Evolutionary conservation across 2,888 invertebrate species (phyloP).

Genomic region (Heteropelma amictum): DNA sequence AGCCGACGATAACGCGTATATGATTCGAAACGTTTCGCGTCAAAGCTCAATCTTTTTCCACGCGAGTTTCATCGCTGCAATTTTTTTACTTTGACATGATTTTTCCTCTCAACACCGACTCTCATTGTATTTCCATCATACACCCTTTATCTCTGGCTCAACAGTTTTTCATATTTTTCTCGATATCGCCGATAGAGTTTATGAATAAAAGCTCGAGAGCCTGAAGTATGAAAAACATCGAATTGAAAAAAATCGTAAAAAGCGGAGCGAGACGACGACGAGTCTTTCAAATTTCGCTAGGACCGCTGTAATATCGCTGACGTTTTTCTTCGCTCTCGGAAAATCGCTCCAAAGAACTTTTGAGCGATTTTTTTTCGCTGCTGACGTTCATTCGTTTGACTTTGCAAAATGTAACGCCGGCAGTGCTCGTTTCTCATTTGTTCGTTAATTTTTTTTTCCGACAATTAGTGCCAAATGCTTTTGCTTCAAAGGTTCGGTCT

Average conservation of each 20-base stretch:
- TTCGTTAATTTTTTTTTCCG: constrained; percentile 41
- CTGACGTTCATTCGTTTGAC: constrained; percentile 22
- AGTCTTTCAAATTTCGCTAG: too few species aligned
- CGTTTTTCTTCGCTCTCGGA: too few species aligned
- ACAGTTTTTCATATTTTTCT: constrained; percentile 18
- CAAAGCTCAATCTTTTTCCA: background rate
- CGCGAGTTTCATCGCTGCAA: constrained; percentile 14
- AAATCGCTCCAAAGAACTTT: too few species aligned
- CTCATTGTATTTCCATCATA: background rate
- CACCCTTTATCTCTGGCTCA: background rate
- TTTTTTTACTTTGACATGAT: constrained; percentile 5
- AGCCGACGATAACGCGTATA: constrained; percentile 31
- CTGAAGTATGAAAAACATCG: too few species aligned
- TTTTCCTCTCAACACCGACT: constrained; percentile 4
- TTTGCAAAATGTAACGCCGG: constrained; percentile 16
- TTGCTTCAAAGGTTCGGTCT: constrained; percentile 34
- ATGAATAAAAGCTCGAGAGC: constrained; percentile 4
- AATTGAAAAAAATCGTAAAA: too few species aligned
- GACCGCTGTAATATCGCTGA: too few species aligned
- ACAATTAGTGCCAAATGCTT: constrained; percentile 43
- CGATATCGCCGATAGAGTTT: background rate
- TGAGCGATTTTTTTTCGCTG: too few species aligned
- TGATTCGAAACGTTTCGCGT: constrained; percentile 15
- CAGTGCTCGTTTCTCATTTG: too few species aligned
- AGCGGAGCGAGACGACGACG: too few species aligned